These are phyloP conservation scores for Aulostomus chinensis DNA, from an alignment of 2,797 vertebrate species.

Conservation along the genomic window DNA sequence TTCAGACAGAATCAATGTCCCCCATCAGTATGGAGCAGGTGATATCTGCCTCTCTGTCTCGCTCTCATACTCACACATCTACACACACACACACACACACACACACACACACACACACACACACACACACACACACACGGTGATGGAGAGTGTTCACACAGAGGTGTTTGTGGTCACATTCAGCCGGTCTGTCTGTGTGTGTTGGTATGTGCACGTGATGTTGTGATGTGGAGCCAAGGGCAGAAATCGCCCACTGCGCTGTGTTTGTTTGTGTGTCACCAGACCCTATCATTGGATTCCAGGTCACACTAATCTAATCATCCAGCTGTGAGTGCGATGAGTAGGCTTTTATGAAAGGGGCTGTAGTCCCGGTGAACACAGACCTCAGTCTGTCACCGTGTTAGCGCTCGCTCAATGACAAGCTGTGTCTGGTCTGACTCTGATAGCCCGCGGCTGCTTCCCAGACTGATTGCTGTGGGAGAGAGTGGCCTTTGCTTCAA, in stretches of 20 bases:
- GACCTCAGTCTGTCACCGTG: conserved; percentile 49
- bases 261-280: conserved; percentile 43
- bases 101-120: no score
- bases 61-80: no score
- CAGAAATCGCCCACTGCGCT: conserved; percentile 12
- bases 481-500: conserved; percentile 29
- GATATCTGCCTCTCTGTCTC: conserved; percentile 19
- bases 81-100: no score
- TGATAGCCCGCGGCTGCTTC: conserved; percentile 52
- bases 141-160: conserved; percentile 7
- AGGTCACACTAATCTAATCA: conserved; percentile 75
- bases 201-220: conserved; percentile 46
- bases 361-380: conserved; percentile 30
- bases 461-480: conserved; percentile 56
- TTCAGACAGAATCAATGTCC: no score
- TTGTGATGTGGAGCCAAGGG: conserved; percentile 15
- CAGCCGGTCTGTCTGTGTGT: conserved; percentile 11
- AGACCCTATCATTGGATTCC: conserved; percentile 72
- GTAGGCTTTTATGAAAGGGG: conserved; percentile 45
- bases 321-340: conserved; percentile 56
- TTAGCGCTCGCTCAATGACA: conserved; percentile 59
- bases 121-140: conserved; percentile 5
- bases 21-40: conserved; percentile 47
- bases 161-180: conserved; percentile 13
- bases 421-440: conserved; percentile 43